Percentiles rank a stretch among this genome's conserved stretches.
Evolutionary conservation across 2,113 vertebrate species (phyloP).

Genomic region (Sinocyclocheilus maitianheensis): DNA sequence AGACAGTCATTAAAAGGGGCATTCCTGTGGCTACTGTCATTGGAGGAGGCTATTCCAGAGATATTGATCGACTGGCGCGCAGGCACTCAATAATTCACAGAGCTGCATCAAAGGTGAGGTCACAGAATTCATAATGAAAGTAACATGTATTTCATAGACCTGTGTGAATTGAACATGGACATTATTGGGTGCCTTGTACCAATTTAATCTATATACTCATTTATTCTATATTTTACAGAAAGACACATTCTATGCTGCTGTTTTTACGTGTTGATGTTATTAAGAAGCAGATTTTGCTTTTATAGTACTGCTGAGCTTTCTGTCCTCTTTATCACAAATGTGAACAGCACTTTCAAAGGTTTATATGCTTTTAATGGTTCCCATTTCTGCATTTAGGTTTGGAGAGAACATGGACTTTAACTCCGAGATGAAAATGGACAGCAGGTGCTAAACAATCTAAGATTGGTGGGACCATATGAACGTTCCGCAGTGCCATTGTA

Average conservation of each 20-base stretch:
- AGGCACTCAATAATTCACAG: constrained; percentile 72
- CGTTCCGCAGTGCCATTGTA: neutral
- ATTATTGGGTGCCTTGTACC: neutral
- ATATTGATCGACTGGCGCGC: constrained; percentile 62
- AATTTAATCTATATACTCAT: neutral
- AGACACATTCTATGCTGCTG: too few relatives aligned
- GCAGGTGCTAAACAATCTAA: neutral
- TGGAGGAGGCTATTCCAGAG: constrained; percentile 68
- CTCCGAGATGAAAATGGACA: neutral
- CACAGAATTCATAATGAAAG: neutral
- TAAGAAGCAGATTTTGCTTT: too few relatives aligned
- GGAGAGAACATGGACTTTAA: constrained; percentile 65
- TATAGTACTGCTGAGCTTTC: too few relatives aligned
- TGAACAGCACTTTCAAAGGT: neutral
- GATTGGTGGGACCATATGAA: neutral
- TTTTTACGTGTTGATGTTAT: too few relatives aligned
- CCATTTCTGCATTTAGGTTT: constrained; percentile 62
- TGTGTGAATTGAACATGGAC: neutral
- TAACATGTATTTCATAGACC: neutral
- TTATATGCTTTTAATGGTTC: constrained; percentile 8
- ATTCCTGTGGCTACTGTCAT: constrained; percentile 67
- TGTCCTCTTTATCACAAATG: neutral
- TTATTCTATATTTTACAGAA: neutral
- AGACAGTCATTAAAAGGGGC: constrained; percentile 60
- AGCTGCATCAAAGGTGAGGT: constrained; percentile 65